Conservation (phyloP, 2,797 vertebrate genomes). For the Tapirus indicus region DNA sequence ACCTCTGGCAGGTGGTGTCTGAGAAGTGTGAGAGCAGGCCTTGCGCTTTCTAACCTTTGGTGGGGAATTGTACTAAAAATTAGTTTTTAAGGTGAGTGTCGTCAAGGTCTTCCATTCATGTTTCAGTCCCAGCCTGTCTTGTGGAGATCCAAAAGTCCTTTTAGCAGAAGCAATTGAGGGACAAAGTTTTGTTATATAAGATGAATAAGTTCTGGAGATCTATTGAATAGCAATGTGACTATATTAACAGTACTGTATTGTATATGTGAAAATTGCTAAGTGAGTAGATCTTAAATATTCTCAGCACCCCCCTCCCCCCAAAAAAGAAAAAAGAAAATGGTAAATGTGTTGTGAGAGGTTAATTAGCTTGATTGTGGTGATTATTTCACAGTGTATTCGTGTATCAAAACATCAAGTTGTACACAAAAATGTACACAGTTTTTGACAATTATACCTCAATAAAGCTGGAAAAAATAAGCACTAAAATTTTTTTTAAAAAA, state of each 20-base stretch:
- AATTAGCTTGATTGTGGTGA: not conserved
- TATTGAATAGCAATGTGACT: not conserved
- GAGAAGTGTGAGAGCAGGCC: not conserved
- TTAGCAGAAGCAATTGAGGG: not conserved
- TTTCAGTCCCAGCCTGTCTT: not conserved
- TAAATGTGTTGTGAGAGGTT: not conserved
- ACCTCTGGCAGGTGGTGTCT: not conserved
- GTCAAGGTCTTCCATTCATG: not conserved
- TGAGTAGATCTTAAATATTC: not conserved
- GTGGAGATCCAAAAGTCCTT: not conserved
- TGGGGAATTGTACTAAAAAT: not conserved
- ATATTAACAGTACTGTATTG: not conserved
- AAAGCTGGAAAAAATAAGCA: not conserved
- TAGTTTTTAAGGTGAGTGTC: not conserved
- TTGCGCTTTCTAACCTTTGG: not conserved
- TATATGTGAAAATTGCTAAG: not conserved
- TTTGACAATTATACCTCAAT: not conserved
- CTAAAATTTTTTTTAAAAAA: not conserved
- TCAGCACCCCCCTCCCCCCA: not conserved
- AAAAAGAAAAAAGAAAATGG: not conserved
- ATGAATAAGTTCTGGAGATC: not conserved
- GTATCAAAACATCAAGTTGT: not conserved
- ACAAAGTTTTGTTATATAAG: not conserved
- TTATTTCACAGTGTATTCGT: not conserved
- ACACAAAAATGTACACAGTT: not conserved